Percentiles rank a stretch among this genome's conserved stretches.
Evolutionary conservation across 2,888 invertebrate species (phyloP).

Genomic region (Lepas anatifera): DNA sequence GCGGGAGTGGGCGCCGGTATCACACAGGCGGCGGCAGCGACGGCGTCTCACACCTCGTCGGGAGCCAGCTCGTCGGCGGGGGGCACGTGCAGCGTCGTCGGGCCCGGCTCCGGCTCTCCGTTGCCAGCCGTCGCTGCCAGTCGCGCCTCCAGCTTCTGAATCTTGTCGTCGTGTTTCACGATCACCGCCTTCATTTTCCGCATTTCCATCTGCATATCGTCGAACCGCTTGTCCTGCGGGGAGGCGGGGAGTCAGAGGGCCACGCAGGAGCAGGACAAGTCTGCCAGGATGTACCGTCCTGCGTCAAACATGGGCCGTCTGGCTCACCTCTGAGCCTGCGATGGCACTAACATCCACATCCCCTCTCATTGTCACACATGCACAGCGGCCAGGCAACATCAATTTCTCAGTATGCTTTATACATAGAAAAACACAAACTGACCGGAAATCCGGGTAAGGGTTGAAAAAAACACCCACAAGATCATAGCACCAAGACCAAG

Average conservation of each 20-base stretch:
- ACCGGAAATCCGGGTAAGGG: background rate
- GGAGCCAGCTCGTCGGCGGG: background rate
- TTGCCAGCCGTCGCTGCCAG: background rate
- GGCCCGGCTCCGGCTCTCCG: background rate
- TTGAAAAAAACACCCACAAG: background rate
- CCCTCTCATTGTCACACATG: no score
- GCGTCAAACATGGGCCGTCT: no score
- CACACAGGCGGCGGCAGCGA: background rate
- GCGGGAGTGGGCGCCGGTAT: no score
- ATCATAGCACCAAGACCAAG: background rate
- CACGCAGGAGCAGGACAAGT: no score
- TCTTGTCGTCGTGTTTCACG: conserved; percentile 71
- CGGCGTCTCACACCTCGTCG: conserved; percentile 8
- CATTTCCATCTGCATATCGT: conserved; percentile 28
- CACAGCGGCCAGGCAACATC: no score
- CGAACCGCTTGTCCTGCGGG: conserved; percentile 24
- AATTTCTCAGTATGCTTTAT: no score
- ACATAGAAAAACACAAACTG: no score
- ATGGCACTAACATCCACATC: no score
- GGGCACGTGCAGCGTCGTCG: background rate
- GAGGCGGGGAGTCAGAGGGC: background rate
- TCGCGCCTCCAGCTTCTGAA: conserved; percentile 19
- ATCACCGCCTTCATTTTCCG: conserved; percentile 50
- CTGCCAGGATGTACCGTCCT: no score
- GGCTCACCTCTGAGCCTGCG: no score